These are phyloP conservation scores for Percopsis omiscomaycus DNA, from an alignment of 2,797 vertebrate species.

Conservation along the genomic window DNA sequence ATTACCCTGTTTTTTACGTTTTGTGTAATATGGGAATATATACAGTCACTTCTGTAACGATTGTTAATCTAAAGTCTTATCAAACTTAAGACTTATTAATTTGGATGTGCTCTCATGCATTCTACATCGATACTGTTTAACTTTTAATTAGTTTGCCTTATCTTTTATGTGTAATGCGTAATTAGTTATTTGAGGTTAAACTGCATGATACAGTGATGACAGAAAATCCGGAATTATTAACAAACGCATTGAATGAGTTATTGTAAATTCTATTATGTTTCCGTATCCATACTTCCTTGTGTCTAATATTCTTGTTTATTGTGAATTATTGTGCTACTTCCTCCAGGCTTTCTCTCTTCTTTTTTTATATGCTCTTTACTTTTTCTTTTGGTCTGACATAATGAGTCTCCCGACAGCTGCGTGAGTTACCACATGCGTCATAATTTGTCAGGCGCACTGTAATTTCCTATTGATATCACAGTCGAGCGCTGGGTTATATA, in stretches of 20 bases:
- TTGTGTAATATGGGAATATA: too few relatives aligned
- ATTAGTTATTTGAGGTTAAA: slow-evolving; percentile 22
- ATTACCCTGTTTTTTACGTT: too few relatives aligned
- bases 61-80: slow-evolving; percentile 39
- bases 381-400: slow-evolving; percentile 21
- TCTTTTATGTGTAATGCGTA: slow-evolving; percentile 28
- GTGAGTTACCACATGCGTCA: slow-evolving; percentile 8
- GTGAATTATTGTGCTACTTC: too few relatives aligned
- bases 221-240: neutral
- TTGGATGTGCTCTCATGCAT: slow-evolving; percentile 43
- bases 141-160: slow-evolving; percentile 44
- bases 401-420: slow-evolving; percentile 28
- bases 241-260: slow-evolving; percentile 1
- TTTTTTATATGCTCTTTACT: slow-evolving; percentile 12
- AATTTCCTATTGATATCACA: neutral
- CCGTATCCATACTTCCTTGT: neutral
- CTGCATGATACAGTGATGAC: neutral
- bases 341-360: neutral
- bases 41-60: slow-evolving; percentile 14
- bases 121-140: slow-evolving; percentile 29
- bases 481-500: neutral
- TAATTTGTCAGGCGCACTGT: too few relatives aligned
- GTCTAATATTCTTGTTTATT: too few relatives aligned
- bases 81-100: slow-evolving; percentile 29
- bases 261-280: slow-evolving; percentile 7